phyloP scores from a whole-genome alignment of 2,797 vertebrate genomes.

The Lepus oiostolus region DNA sequence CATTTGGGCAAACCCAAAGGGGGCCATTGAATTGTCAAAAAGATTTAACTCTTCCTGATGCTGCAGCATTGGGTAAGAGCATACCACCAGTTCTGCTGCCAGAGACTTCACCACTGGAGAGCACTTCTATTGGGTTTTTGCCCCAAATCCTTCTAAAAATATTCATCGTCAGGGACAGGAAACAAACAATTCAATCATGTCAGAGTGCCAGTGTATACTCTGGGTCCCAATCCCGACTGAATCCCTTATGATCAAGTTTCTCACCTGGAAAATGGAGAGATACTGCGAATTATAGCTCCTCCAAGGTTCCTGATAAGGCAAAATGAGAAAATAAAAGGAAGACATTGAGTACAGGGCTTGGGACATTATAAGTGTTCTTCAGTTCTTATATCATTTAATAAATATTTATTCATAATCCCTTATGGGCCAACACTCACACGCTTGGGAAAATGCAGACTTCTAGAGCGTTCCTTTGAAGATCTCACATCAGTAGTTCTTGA shows the following conservation, averaged over 20 bases:
- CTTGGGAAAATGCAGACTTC: constrained; percentile 5
- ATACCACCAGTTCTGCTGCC: constrained; percentile 65
- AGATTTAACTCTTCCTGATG: constrained; percentile 88
- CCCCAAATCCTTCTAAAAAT: constrained; percentile 37
- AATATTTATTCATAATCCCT: background rate
- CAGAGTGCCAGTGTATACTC: background rate
- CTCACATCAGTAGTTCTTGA: background rate
- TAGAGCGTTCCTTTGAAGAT: background rate
- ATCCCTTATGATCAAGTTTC: background rate
- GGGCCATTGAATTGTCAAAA: constrained; percentile 87
- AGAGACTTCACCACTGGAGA: constrained; percentile 41
- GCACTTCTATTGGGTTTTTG: constrained; percentile 32
- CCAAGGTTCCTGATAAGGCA: background rate
- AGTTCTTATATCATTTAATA: background rate
- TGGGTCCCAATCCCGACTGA: background rate
- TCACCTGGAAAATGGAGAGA: constrained; percentile 22
- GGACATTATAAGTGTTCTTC: background rate
- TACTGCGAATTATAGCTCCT: background rate
- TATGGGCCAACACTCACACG: background rate
- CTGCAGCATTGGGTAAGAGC: constrained; percentile 71
- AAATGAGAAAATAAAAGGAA: background rate
- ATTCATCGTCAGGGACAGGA: background rate
- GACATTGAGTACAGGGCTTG: background rate
- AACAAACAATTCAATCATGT: constrained; percentile 13
- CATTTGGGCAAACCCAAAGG: constrained; percentile 90